A percentile compares a stretch with the other conserved stretches of the same genome.
These are phyloP conservation scores for Geodia barretti DNA, from an alignment of 37 sponge, comb jelly and placozoan species.

Conservation along the genomic window DNA sequence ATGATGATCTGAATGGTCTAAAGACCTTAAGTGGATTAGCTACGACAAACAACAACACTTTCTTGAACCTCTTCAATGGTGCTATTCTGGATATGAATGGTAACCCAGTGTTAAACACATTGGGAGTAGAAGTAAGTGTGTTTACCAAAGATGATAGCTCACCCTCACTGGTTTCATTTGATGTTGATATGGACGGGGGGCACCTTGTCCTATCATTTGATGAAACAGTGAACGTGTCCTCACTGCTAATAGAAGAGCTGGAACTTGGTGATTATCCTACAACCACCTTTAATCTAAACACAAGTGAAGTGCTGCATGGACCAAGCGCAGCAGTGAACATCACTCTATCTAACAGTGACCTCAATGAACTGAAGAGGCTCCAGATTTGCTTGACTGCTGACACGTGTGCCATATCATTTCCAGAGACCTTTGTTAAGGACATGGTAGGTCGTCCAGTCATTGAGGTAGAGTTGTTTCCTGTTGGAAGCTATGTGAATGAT, in stretches of 20 bases:
- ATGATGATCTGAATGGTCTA: conserved; percentile 66
- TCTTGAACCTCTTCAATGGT: conserved; percentile 44
- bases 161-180: conserved; percentile 54
- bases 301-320: conserved; percentile 42
- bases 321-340: conserved; percentile 47
- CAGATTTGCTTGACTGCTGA: conserved; percentile 58
- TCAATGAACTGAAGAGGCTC: conserved; percentile 63
- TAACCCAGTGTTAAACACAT: conserved; percentile 26
- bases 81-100: conserved; percentile 72
- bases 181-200: conserved; percentile 51
- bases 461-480: conserved; percentile 6
- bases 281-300: conserved; percentile 36
- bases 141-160: conserved; percentile 62
- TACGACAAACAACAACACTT: conserved; percentile 65
- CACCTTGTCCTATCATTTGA: conserved; percentile 64
- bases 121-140: conserved; percentile 19
- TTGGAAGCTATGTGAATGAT: conserved; percentile 37
- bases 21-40: conserved; percentile 71
- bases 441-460: conserved; percentile 63
- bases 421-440: conserved; percentile 49
- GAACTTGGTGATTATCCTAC: conserved; percentile 14
- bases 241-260: conserved; percentile 51
- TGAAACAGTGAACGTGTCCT: conserved; percentile 81
- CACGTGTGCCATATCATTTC: conserved; percentile 73
- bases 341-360: conserved; percentile 45